phyloP scores from a whole-genome alignment of 1,140 invertebrate genomes.

The Bradynema listronoti region DNA sequence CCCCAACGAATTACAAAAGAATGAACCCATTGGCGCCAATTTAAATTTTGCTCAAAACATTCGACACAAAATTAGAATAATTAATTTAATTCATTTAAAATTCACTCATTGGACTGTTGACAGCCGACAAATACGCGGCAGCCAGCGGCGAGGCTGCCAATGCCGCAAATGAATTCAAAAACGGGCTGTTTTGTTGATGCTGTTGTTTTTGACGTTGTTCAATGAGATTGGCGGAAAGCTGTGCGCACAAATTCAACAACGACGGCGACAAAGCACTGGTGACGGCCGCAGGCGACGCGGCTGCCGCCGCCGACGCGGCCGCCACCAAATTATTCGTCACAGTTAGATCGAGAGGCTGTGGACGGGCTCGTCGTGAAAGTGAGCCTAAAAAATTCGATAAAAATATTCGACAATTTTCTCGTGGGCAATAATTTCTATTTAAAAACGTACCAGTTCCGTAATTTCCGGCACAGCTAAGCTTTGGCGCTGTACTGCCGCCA shows the following conservation, averaged over 20 bases:
- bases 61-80: too few relatives aligned
- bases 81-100: too few relatives aligned
- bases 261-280: slow-evolving; percentile 19
- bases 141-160: slow-evolving; percentile 5
- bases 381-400: neutral
- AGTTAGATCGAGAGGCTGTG: slow-evolving; percentile 39
- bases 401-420: slow-evolving; percentile 4
- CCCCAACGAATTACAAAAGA: too few relatives aligned
- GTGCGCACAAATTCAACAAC: slow-evolving; percentile 22
- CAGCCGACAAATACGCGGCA: slow-evolving; percentile 6
- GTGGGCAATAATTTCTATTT: neutral
- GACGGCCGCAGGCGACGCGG: slow-evolving; percentile 1
- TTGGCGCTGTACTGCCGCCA: neutral
- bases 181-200: neutral
- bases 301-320: neutral
- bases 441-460: too few relatives aligned
- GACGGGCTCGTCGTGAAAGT: slow-evolving; percentile 38
- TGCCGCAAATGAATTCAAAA: slow-evolving; percentile 16
- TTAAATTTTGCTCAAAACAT: too few relatives aligned
- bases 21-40: too few relatives aligned
- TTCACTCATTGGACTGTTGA: slow-evolving; percentile 18
- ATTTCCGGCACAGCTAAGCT: too few relatives aligned
- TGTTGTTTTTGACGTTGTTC: neutral
- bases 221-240: slow-evolving; percentile 18
- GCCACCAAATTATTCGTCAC: slow-evolving; percentile 22